Percentiles rank a stretch among this genome's conserved stretches.
Evolutionary conservation across 1,140 invertebrate species (phyloP).

Genomic region (Globodera rostochiensis): DNA sequence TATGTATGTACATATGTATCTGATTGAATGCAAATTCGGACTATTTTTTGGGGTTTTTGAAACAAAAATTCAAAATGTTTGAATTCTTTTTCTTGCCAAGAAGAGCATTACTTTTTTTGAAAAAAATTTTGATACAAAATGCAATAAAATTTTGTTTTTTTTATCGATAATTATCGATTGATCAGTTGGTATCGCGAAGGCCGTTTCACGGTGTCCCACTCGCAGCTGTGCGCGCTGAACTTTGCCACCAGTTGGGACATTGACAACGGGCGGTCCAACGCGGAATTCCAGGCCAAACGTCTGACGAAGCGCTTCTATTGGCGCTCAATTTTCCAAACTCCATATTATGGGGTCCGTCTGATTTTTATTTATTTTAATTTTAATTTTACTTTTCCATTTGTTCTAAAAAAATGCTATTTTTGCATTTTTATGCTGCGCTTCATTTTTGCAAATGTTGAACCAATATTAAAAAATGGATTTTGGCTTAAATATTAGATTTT

Average conservation of each 20-base stretch:
- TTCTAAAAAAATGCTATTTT: background rate
- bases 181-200: constrained; percentile 65
- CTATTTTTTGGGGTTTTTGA: no score
- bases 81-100: no score
- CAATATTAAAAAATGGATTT: no score
- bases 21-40: no score
- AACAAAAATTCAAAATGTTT: no score
- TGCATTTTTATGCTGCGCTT: background rate
- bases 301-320: constrained; percentile 2
- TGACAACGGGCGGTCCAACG: constrained; percentile 5
- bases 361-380: background rate
- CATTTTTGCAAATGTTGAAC: no score
- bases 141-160: no score
- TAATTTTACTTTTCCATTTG: background rate
- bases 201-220: constrained; percentile 31
- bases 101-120: no score
- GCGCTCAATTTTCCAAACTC: background rate
- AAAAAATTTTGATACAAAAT: no score
- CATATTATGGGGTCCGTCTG: constrained; percentile 11
- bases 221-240: constrained; percentile 29
- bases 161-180: no score
- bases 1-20: no score
- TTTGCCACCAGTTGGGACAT: constrained; percentile 24
- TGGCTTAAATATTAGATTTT: no score
- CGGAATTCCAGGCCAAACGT: background rate